Percentiles rank a stretch among this genome's conserved stretches.
These are phyloP conservation scores for Podarcis siculus DNA, from an alignment of 2,797 vertebrate species.

Conservation along the genomic window DNA sequence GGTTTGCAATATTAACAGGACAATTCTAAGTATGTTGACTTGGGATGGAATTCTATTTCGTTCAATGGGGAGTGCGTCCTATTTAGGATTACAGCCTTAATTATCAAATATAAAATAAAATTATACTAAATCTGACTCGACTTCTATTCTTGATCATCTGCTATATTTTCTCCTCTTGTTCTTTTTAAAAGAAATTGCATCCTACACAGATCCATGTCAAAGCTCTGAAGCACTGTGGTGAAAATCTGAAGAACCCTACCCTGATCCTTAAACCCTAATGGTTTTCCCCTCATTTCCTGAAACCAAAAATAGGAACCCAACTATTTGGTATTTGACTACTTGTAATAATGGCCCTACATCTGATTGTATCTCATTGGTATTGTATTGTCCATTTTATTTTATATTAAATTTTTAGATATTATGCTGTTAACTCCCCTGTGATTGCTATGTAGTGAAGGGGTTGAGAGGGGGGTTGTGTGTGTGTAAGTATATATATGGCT, in stretches of 20 bases:
- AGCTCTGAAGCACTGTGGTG: conserved; percentile 16
- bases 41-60: background rate
- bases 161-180: background rate
- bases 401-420: no score
- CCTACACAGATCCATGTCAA: conserved; percentile 45
- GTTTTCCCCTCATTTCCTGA: conserved; percentile 37
- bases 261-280: conserved; percentile 39
- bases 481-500: conserved; percentile 26
- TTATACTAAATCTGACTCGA: background rate
- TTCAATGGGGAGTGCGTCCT: background rate
- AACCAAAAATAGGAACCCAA: conserved; percentile 43
- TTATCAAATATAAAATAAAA: background rate
- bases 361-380: no score
- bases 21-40: background rate
- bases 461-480: no score
- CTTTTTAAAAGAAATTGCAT: background rate
- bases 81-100: background rate
- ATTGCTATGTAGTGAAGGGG: no score
- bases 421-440: no score
- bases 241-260: conserved; percentile 45
- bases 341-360: background rate
- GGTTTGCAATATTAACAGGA: background rate
- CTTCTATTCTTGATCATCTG: background rate
- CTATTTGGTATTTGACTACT: conserved; percentile 9
- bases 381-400: no score